These are phyloP conservation scores for Hyla sarda DNA, from an alignment of 2,113 vertebrate species.

Conservation along the genomic window DNA sequence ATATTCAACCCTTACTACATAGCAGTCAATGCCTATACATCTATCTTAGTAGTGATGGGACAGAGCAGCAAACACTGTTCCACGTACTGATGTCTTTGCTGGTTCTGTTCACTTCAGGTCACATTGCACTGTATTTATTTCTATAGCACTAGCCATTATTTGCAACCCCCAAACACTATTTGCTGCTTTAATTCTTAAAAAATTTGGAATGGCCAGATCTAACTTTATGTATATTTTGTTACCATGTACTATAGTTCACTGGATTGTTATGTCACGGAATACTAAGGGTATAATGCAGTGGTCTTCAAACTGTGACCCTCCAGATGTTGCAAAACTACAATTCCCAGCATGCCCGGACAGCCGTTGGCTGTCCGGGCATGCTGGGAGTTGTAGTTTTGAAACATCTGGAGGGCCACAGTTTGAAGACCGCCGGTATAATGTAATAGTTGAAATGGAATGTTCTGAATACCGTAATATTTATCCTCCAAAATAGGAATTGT, in stretches of 20 bases:
- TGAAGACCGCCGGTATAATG: too few species aligned
- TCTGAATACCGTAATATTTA: background rate
- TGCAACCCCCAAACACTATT: conserved; percentile 11
- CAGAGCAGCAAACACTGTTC: background rate
- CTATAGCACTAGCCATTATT: conserved; percentile 22
- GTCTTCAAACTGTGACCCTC: too few species aligned
- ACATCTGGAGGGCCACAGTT: too few species aligned
- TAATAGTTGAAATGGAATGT: background rate
- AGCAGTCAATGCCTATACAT: background rate
- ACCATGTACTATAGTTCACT: conserved; percentile 5
- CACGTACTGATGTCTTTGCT: background rate
- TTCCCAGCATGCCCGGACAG: too few species aligned
- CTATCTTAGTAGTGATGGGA: background rate
- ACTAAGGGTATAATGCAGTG: background rate
- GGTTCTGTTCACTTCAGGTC: background rate
- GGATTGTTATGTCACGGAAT: background rate
- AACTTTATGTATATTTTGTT: conserved; percentile 39
- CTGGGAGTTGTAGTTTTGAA: too few species aligned
- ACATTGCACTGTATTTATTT: conserved; percentile 47
- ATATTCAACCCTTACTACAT: conserved; percentile 19
- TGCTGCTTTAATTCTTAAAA: conserved; percentile 37
- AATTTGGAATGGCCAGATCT: conserved; percentile 4
- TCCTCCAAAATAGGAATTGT: background rate
- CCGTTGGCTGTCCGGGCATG: too few species aligned
- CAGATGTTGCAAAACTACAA: too few species aligned